Evolutionary conservation across 2,888 invertebrate species (phyloP), one percentile per base, ranked within the genome.

Genomic region (Papilio protenor): DNA sequence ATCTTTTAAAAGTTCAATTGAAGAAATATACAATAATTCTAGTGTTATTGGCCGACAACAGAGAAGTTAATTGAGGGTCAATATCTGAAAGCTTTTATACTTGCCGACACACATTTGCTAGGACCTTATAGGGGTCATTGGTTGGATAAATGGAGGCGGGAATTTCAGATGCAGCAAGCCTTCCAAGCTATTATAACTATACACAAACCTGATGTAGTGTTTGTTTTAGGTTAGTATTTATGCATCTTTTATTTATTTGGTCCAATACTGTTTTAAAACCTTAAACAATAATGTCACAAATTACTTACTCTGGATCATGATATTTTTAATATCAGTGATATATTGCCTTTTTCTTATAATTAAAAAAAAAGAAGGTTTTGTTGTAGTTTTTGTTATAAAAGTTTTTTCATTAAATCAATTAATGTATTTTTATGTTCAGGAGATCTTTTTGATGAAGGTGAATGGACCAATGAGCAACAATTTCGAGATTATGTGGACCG

Each of bases 381-480:
- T n/a, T n/a, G n/a, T n/a, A n/a, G n/a, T n/a, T n/a, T 27, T 27
- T 27, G 27, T 27, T 27, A 27, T 27, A 33, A 33, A 4, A 33
- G 33, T 4, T 5, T 5, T 33, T 4, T 33, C 1, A 33, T 33
- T 33, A 33, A 33, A 33, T 33, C 2, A 33, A 2, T 33, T 33
- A 2, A 4, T 33, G 33, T 33, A 33, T 33, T 33, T 27, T 33
- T 33, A 33, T 33, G 5, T 33, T 33, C 33, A 33, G 47, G 99
- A 99, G 99, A 99, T 93, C 88, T 99, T 55, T 98, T 99, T 86
- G 99, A 99, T 90, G 99, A 99, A 93, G 99, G 99, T 0, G 96
- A 97, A 82, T 98, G 97, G 96, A 97, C 97, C 81, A 96, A 96
- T 86, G 95, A 96, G 76, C 89, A 92, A 61, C 97, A 98, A 87